phyloP scores from a whole-genome alignment of 92 coral and sea anemone species.

The Heteractis magnifica region DNA sequence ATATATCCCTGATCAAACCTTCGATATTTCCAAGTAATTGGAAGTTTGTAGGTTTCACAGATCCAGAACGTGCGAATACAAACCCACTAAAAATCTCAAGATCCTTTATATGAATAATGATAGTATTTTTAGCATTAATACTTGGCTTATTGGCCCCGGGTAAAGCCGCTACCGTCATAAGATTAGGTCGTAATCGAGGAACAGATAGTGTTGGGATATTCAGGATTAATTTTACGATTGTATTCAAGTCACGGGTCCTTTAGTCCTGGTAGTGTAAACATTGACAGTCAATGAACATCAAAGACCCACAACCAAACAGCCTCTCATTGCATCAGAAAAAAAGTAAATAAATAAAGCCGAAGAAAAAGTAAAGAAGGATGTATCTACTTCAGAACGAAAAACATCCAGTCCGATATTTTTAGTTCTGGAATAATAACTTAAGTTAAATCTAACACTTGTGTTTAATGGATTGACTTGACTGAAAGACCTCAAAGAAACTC shows the following conservation, averaged over 20 bases:
- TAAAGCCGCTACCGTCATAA: slow-evolving; percentile 32
- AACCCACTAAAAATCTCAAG: background rate
- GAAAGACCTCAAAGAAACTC: background rate
- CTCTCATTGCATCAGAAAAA: slow-evolving; percentile 38
- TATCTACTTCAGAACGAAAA: background rate
- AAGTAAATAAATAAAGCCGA: slow-evolving; percentile 26
- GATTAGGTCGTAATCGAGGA: slow-evolving; percentile 28
- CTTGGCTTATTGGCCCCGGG: slow-evolving; percentile 36
- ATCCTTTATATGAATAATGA: slow-evolving; percentile 9
- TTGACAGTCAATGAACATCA: slow-evolving; percentile 13
- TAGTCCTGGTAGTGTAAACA: slow-evolving; percentile 19
- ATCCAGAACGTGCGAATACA: background rate
- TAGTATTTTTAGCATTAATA: slow-evolving; percentile 17
- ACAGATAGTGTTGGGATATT: slow-evolving; percentile 19
- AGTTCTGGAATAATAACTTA: background rate
- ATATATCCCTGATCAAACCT: background rate
- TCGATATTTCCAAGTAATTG: background rate
- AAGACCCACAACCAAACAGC: background rate
- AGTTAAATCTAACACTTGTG: background rate
- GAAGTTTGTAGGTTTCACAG: background rate
- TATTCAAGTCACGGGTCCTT: background rate
- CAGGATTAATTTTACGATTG: slow-evolving; percentile 29
- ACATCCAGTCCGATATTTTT: slow-evolving; percentile 12
- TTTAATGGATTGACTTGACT: slow-evolving; percentile 1
- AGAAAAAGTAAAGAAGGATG: background rate